Conservation (phyloP, 2,113 vertebrate genomes). For the Phyllostomus discolor region DNA sequence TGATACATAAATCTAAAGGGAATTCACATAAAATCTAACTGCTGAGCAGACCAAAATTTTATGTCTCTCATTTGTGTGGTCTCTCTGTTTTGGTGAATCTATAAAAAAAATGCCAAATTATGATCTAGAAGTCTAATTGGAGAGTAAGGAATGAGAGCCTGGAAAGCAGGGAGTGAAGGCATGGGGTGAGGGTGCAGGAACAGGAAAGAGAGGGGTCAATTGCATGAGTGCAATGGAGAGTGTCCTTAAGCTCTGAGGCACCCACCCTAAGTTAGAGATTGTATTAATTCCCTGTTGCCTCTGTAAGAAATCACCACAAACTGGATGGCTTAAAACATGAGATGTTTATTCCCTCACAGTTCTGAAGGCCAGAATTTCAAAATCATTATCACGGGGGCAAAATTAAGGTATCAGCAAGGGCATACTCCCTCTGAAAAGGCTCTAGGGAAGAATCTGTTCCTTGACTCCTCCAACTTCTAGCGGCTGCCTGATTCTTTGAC, state of each 20-base stretch:
- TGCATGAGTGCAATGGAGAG: background rate
- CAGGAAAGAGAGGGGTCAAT: background rate
- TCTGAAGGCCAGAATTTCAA: background rate
- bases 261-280: background rate
- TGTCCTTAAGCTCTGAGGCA: background rate
- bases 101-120: background rate
- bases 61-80: background rate
- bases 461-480: background rate
- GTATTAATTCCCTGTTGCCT: background rate
- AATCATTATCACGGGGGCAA: background rate
- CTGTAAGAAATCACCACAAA: background rate
- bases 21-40: background rate
- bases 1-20: background rate
- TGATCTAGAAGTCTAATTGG: background rate
- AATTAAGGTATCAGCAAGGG: background rate
- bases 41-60: background rate
- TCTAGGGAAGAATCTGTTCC: background rate
- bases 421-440: background rate
- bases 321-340: background rate
- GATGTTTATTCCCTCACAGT: background rate
- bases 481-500: background rate
- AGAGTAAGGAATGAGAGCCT: background rate
- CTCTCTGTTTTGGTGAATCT: background rate
- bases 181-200: background rate
- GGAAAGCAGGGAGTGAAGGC: background rate